These are phyloP conservation scores for Pyrochroa serraticornis DNA, from an alignment of 2,888 invertebrate genomes.

Conservation along the genomic window DNA sequence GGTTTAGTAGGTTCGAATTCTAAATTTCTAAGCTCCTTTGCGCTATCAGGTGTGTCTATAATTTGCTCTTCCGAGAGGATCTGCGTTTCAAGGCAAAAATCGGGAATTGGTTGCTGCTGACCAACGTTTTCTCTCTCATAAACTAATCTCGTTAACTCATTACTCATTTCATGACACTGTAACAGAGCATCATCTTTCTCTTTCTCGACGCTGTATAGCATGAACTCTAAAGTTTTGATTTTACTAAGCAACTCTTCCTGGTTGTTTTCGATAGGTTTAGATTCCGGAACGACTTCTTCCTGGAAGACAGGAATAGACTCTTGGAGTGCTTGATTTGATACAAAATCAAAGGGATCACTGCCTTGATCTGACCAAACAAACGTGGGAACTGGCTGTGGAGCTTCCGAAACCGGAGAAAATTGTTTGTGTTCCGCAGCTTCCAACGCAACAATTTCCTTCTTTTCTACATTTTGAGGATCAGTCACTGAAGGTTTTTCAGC, in stretches of 20 bases:
- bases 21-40: constrained; percentile 15
- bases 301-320: not conserved
- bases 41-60: constrained; percentile 9
- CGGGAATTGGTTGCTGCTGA: constrained; percentile 1
- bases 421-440: constrained; percentile 32
- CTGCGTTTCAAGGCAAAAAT: constrained; percentile 30
- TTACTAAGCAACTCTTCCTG: constrained; percentile 51
- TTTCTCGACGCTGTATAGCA: constrained; percentile 55
- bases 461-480: too few relatives aligned
- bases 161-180: constrained; percentile 53
- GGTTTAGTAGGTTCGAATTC: constrained; percentile 24
- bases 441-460: constrained; percentile 26
- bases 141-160: constrained; percentile 51
- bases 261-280: constrained; percentile 35
- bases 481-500: too few relatives aligned
- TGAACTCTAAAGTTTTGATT: constrained; percentile 54
- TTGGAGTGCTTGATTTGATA: constrained; percentile 4
- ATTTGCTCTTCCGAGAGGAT: constrained; percentile 22
- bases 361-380: constrained; percentile 41
- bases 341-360: constrained; percentile 39
- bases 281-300: not conserved
- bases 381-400: constrained; percentile 30
- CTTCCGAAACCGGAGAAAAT: constrained; percentile 36
- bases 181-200: constrained; percentile 53
- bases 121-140: constrained; percentile 29